Evolutionary conservation across 2,888 invertebrate species (phyloP), one percentile per base, ranked within the genome.

Genomic region (Temnothorax ravouxi): DNA sequence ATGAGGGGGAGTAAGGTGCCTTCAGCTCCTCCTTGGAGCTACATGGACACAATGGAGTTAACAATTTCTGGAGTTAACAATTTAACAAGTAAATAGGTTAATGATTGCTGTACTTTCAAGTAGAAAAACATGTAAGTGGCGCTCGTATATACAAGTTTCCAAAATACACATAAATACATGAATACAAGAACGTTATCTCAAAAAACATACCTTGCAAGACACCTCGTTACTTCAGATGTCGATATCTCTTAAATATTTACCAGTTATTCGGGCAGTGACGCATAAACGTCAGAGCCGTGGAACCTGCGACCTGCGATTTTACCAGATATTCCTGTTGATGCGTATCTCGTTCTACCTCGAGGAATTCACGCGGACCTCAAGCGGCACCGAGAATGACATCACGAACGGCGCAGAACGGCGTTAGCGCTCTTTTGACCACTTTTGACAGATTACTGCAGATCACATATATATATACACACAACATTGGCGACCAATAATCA

Each of bases 381-480:
- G 38, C 13, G 18, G n/a, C 0, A 41, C 34, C 50, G 38, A 64
- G 1, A 59, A 38, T 67, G 67, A 79, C 47, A 69, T 69, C 69
- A 79, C 47, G 47, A 79, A 11, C 18, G 25, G 21, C 9, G 41
- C 34, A 34, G 47, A 79, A 11, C 18, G 25, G 21, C 9, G 41
- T 44, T n/a, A 8, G 18, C 29, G 18, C 21, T 59, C 8, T 52
- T 76, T 66, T 66, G 66, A 77, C 76, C 54, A 41, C 8, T 52
- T 76, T 66, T 66, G 66, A 77, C 77, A 77, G 54, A 41, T 54
- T 9, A 6, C 25, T 29, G 29, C 29, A 3, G 29, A 29, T 29
- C 3, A 29, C 29, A 3, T 3, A 3, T 3, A 29, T 29, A 29
- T 1, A 18, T n/a, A 13, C 6, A 34, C 8, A 15, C 8, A 34